Evolutionary conservation across 2,888 invertebrate species (phyloP), one percentile per base, ranked within the genome.

Genomic region (Capitulum mitella): DNA sequence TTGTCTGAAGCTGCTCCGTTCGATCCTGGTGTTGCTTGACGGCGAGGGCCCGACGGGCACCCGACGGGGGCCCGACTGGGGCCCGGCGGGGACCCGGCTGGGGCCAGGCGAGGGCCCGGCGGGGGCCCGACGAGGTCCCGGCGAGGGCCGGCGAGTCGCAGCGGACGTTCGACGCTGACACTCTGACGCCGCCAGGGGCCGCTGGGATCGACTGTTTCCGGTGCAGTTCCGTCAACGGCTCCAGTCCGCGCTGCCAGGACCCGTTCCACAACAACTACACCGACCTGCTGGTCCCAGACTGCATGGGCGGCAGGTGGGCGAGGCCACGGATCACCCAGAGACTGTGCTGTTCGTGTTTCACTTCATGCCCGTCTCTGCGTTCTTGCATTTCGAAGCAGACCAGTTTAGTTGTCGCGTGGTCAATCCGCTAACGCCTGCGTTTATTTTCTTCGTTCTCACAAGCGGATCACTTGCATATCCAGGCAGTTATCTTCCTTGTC

Each of bases 181-280:
- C 54, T 6, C 22, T 5, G 6, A 6, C n/a, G 77, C 74, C 78
- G 75, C 40, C 81, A 82, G 82, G 70, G 32, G 78, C 77, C 22
- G 82, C 81, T 14, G 88, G 90, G 78, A 96, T 98, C 84, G 98
- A 97, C 87, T 98, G 98, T 86, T 98, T 97, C 89, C 97, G 97
- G 86, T 98, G 98, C 86, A 93, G 95, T 77, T 98, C 97, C 0
- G 90, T 94, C 87, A 93, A 95, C 85, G 93, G 93, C 43, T 89
- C 90, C 83, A 94, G 95, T 85, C 90, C 90, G 79, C 90, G 93
- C 0, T 97, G 97, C 85, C 98, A 98, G 85, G 98, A 98, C 86
- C 95, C 97, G 0, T 96, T 95, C 87, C 95, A 96, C 87, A 95
- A 96, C 87, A 95, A 95, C 87, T 93, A 91, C 84, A 93, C 94